These are phyloP conservation scores for Pluvialis apricaria DNA, from an alignment of 2,113 vertebrate genomes.

Conservation along the genomic window DNA sequence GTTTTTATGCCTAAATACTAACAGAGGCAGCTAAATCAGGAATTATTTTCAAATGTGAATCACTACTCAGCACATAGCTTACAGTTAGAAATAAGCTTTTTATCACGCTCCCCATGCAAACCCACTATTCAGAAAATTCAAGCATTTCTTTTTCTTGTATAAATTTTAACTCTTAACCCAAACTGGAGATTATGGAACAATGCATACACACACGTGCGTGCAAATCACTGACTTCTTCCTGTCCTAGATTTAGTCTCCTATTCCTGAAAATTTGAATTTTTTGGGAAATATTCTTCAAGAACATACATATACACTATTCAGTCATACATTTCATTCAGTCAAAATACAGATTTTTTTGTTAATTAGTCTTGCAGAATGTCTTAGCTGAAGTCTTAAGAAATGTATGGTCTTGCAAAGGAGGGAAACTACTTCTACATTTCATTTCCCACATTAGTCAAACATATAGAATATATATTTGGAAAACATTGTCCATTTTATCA, in stretches of 20 bases:
- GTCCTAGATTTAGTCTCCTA: not conserved
- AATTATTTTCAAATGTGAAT: slow-evolving; percentile 5
- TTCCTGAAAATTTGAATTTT: not conserved
- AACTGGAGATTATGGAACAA: not conserved
- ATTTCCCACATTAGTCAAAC: not conserved
- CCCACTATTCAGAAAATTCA: not conserved
- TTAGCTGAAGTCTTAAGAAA: not conserved
- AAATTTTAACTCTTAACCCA: not conserved
- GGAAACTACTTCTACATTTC: not conserved
- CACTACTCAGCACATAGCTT: not conserved
- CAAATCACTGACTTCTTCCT: not conserved
- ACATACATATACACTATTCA: not conserved
- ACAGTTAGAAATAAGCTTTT: not conserved
- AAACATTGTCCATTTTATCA: not conserved
- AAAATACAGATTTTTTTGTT: not conserved
- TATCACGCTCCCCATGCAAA: not conserved
- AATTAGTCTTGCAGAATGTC: not conserved
- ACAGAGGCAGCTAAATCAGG: not conserved
- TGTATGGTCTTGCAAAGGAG: not conserved
- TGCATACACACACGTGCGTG: fast-evolving
- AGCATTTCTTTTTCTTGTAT: not conserved
- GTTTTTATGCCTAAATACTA: not conserved
- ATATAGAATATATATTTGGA: not conserved
- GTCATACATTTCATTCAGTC: not conserved
- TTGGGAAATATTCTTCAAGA: not conserved